Base-by-base conservation (phyloP, 2,113 vertebrate genomes). In the Lethenteron camtschaticum region DNA sequence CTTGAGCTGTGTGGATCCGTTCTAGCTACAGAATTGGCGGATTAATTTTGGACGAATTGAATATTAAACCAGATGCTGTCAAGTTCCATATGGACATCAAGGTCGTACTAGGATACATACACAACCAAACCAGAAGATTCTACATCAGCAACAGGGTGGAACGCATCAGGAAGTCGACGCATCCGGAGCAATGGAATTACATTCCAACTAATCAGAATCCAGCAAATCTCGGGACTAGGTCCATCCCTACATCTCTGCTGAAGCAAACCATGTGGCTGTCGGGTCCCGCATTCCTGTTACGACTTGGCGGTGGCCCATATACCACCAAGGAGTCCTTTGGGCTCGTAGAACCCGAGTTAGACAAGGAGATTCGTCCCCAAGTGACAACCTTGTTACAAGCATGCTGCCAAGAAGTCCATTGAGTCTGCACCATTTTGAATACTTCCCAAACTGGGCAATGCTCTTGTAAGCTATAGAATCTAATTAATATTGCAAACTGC, bases 1-100 rank as follows among this genome's bases (percentile, higher is more conserved):
- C 63, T 66, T 66, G 63, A 66, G 63, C 63, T 66, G 20, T 11
- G 63, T 66, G 63, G 63, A 11, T 9, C n/a, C 24, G 63, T 66
- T 16, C 10, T 9, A 20, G 63, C 63, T 16, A 20, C 24, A 9
- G 63, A 66, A 11, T 16, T 11, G 20, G 63, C 10, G 20, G 10
- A 20, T 24, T 11, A 66, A 66, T 66, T 8, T 11, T 66, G 20
- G 63, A 66, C 24, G 63, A 66, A 66, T 16, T 66, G 63, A 20
- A 66, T 11, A 66, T 66, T 24, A 66, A 66, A 66, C 63, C 10
- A n/a, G 20, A 66, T 10, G 10, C 9, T 20, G 20, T 66, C 20
- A 66, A 66, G 63, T 20, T 66, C 63, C 3, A 66, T 10, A 11
- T 66, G n/a, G 63, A 66, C 10, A 11, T 9, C 63, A 66, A 66